Conservation (phyloP, 2,888 invertebrate genomes). For the Phasia obesa region DNA sequence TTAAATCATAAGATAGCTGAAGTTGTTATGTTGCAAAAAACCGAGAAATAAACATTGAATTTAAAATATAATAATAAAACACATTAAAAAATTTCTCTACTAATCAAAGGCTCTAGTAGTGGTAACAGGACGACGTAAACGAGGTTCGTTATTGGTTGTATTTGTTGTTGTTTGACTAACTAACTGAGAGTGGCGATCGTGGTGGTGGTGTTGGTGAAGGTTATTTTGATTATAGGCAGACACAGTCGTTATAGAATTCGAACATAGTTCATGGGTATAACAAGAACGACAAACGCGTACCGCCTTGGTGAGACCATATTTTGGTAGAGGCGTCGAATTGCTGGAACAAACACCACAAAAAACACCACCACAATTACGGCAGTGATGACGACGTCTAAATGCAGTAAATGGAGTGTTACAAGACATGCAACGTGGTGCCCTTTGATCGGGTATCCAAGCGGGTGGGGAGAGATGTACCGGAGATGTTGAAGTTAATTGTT, state of each 20-base stretch:
- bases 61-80: conserved; percentile 25
- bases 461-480: conserved; percentile 89
- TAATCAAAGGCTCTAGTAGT: conserved; percentile 67
- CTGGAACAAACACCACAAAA: conserved; percentile 97
- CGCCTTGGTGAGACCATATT: conserved; percentile 95
- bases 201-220: conserved; percentile 33
- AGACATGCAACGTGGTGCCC: conserved; percentile 95
- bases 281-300: conserved; percentile 92
- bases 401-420: conserved; percentile 97
- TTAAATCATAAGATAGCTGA: neutral
- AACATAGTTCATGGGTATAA: conserved; percentile 77
- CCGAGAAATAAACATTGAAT: conserved; percentile 8
- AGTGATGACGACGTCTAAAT: conserved; percentile 97
- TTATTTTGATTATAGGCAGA: conserved; percentile 41
- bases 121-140: conserved; percentile 66
- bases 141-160: conserved; percentile 66
- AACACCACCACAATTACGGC: conserved; percentile 96
- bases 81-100: conserved; percentile 58
- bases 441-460: conserved; percentile 97
- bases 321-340: conserved; percentile 95
- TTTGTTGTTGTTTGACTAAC: conserved; percentile 61
- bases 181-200: conserved; percentile 60
- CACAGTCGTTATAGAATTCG: conserved; percentile 32
- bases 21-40: neutral
- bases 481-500: conserved; percentile 87